Conservation (phyloP, 2,888 invertebrate species). For the Chouioia cunea region DNA sequence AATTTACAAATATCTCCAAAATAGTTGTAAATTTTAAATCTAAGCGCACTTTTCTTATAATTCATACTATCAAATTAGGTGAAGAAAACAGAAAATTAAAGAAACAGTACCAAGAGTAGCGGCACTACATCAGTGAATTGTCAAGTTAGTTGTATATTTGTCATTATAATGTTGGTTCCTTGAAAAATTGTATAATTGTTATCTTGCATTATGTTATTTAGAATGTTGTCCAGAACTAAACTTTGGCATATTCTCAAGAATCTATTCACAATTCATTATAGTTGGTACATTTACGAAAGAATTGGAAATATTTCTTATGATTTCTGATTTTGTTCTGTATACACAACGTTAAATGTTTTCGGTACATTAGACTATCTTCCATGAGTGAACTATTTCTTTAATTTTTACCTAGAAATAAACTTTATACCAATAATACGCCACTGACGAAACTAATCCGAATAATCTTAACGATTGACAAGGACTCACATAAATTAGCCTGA, state of each 20-base stretch:
- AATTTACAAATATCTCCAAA: conserved; percentile 24
- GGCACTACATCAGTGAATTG: conserved; percentile 1
- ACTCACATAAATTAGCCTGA: conserved; percentile 17
- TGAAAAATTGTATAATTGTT: neutral
- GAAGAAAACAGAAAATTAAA: neutral
- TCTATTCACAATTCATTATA: too few species aligned
- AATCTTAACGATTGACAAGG: conserved; percentile 31
- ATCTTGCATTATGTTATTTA: too few species aligned
- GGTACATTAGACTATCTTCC: conserved; percentile 15
- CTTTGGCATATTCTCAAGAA: too few species aligned
- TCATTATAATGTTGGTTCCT: neutral
- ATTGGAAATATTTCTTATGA: too few species aligned
- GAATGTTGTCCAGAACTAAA: too few species aligned
- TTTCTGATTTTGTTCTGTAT: too few species aligned
- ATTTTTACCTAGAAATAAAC: neutral
- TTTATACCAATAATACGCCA: too few species aligned
- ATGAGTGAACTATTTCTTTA: conserved; percentile 25
- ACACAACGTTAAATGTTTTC: too few species aligned
- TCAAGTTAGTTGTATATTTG: neutral
- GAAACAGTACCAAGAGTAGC: conserved; percentile 9
- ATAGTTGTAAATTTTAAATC: conserved; percentile 28
- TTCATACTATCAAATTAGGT: conserved; percentile 19
- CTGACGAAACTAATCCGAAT: conserved; percentile 11
- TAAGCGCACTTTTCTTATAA: conserved; percentile 29
- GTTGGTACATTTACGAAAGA: too few species aligned